Base-by-base conservation (phyloP, 2,888 invertebrate species). In the Hydrotaea diabolus region DNA sequence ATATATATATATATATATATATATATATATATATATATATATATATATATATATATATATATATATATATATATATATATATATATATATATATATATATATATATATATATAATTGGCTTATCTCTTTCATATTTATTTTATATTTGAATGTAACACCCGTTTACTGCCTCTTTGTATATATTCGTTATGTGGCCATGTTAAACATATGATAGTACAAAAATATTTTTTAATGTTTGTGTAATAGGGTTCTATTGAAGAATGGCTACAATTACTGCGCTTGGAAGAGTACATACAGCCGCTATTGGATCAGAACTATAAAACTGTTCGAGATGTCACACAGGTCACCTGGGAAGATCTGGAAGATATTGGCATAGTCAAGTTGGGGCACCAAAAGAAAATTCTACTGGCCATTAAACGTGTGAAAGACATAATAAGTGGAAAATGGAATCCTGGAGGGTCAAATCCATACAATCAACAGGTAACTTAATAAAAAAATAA, bases 311-410 rank as follows among this genome's bases (percentile, higher is more conserved):
- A 99, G 93, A 98, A 98, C 76, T 99, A 98, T 93, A 95, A 96
- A 89, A 97, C 97, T 8, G 97, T 99, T 57, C 97, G 98, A 89
- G 97, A 98, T 92, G 97, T 99, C 77, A 97, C 97, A 43, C 97
- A 98, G 91, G 95, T 99, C 77, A 97, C 98, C 82, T 99, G 99
- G 98, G 99, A 99, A 93, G 99, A 99, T 93, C 94, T 99, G 91
- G 99, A 99, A 93, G 99, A 99, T 91, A 98, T 99, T 92, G 97
- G 97, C 80, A 97, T 97, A 89, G 96, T 97, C 26, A 96, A 97
- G 90, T 93, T 97, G 90, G 99, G 99, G 46, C 99, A 99, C 92
- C 99, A 99, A 93, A 99, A 99, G 94, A 98, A 99, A 94, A 96
- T 99, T 88, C 95, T 98, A 91, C 94, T 99, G 90, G 99, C 99